Base-by-base conservation (phyloP, 2,888 invertebrate species). In the Lepidocyrtoides sp. region DNA sequence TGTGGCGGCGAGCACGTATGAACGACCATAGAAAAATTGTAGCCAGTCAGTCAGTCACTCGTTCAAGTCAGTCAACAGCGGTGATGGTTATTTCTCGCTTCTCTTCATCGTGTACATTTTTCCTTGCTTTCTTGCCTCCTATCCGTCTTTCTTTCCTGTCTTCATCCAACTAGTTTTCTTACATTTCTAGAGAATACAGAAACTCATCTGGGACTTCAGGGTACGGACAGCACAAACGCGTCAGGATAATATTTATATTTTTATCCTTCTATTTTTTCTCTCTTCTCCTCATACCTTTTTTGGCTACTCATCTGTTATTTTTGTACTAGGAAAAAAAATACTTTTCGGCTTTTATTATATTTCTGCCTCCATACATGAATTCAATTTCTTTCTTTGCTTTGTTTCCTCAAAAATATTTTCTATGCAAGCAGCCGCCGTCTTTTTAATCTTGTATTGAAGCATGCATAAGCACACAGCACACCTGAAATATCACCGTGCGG, bases 181-280 rank as follows among this genome's bases (percentile, higher is more conserved):
- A 7, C 69, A 89, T 89, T 89, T 75, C 82, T 20, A 72, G 82
- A 82, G 89, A 82, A 82, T 89, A 82, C 26, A 54, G 72, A 69
- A 88, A 89, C 69, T 89, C 89, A 89, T 89, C 82, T 89, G 89
- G 89, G 89, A 89, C 72, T 89, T 82, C 82, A 72, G 29, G 82
- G 72, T 89, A 89, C 82, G 72, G 72, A 89, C 89, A 89, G 72
- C 89, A 82, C 82, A 89, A 82, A 89, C 72, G 82, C 82, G 82
- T 82, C 82, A 89, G 66, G 82, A 89, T 82, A 51, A 82, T 89
- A 89, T 82, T 72, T 82, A 88, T 81, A 32, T 81, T 54, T 81
- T 54, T 51, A 41, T 60, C 23, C 57, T 60, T n/a, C n/a, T n/a
- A n/a, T n/a, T n/a, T n/a, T 3, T 44, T 84, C 85, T 48, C 48